Evolutionary conservation across 2,888 invertebrate species (phyloP).

Genomic region (Cheilosia pagana): DNA sequence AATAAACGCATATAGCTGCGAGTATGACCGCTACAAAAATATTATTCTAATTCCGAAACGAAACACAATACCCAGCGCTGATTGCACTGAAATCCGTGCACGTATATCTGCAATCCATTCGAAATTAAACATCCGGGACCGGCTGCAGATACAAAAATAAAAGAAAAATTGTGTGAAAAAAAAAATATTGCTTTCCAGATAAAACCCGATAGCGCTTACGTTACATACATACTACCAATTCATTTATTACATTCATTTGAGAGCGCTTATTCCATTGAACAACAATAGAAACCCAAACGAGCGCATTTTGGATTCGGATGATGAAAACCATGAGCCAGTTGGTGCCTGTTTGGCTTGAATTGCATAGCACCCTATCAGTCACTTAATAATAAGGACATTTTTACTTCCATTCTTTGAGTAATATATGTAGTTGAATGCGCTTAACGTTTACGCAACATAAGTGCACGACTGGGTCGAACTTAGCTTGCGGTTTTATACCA

Average conservation of each 20-base stretch:
- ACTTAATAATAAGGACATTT: no score
- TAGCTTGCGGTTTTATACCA: no score
- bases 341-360: background rate
- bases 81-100: conserved; percentile 11
- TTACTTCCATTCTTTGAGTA: no score
- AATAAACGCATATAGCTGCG: conserved; percentile 11
- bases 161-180: background rate
- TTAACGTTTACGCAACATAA: no score
- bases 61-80: conserved; percentile 10
- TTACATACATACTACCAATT: background rate
- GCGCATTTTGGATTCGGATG: background rate
- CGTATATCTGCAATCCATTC: conserved; percentile 20
- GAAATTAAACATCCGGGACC: conserved; percentile 30
- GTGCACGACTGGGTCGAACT: no score
- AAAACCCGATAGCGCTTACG: background rate
- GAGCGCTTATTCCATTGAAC: background rate
- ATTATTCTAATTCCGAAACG: conserved; percentile 32
- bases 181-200: background rate
- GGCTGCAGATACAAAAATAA: background rate
- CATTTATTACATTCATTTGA: conserved; percentile 35
- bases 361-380: background rate
- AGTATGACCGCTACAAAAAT: conserved; percentile 29
- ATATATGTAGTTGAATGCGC: no score
- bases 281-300: conserved; percentile 2
- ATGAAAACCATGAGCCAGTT: background rate